These are phyloP conservation scores for Thunnus thynnus DNA, from an alignment of 2,113 vertebrate species.

Conservation along the genomic window DNA sequence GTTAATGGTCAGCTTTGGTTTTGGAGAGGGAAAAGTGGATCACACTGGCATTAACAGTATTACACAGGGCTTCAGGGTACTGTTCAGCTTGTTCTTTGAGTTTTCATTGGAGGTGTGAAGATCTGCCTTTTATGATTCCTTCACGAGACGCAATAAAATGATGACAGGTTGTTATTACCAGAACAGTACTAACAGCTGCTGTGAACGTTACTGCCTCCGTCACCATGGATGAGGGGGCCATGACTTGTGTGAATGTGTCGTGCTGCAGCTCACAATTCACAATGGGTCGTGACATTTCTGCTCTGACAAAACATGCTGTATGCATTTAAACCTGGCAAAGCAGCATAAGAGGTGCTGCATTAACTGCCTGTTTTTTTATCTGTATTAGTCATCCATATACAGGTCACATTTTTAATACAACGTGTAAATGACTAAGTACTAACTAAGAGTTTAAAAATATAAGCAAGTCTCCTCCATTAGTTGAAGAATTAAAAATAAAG, in stretches of 20 bases:
- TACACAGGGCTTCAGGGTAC: neutral
- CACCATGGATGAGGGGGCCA: slow-evolving; percentile 27
- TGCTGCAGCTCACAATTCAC: slow-evolving; percentile 33
- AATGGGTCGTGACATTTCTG: neutral
- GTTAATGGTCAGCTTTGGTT: neutral
- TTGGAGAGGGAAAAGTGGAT: neutral
- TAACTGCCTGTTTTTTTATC: neutral
- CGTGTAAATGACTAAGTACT: neutral
- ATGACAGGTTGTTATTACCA: slow-evolving; percentile 52
- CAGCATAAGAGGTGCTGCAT: neutral
- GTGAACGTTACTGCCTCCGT: slow-evolving; percentile 23
- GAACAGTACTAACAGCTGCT: slow-evolving; percentile 49
- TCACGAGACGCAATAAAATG: slow-evolving; percentile 33
- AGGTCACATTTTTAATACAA: neutral
- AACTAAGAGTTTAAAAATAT: neutral
- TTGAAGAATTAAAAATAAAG: neutral
- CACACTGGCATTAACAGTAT: neutral
- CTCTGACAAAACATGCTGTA: slow-evolving; percentile 4
- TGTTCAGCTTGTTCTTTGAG: neutral
- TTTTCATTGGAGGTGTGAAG: slow-evolving; percentile 31
- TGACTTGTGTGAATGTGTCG: slow-evolving; percentile 42
- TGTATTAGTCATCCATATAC: neutral
- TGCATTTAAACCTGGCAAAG: slow-evolving; percentile 31
- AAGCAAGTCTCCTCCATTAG: neutral
- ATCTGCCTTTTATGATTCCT: slow-evolving; percentile 10